phyloP scores from a whole-genome alignment of 64 coral and sea anemone genomes.

The Stylophora pistillata region DNA sequence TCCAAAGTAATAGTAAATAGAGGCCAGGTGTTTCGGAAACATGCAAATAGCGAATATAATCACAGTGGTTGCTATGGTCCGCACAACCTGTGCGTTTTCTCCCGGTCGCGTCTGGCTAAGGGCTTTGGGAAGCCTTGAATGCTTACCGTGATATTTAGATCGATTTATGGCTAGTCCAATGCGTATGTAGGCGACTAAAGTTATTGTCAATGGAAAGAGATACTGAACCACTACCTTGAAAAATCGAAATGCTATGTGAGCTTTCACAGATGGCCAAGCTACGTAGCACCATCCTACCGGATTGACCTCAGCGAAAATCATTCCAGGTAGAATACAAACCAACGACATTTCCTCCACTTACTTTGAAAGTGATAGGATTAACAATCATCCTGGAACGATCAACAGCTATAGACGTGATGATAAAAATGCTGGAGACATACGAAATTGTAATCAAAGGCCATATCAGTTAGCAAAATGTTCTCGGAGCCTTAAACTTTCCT shows the following conservation, averaged over 20 bases:
- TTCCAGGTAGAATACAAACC: conserved; percentile 14
- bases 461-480: conserved; percentile 9
- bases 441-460: conserved; percentile 26
- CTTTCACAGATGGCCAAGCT: neutral
- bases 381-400: conserved; percentile 33
- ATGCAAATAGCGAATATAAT: conserved; percentile 50
- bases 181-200: conserved; percentile 18
- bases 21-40: conserved; percentile 32
- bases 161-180: conserved; percentile 16
- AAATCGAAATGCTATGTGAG: neutral
- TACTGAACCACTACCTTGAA: conserved; percentile 24
- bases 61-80: conserved; percentile 29
- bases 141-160: neutral
- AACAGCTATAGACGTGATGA: conserved; percentile 33
- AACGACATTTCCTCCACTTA: conserved; percentile 17
- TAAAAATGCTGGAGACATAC: conserved; percentile 32
- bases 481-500: neutral
- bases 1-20: conserved; percentile 33
- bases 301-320: neutral
- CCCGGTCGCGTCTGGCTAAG: neutral
- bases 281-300: neutral
- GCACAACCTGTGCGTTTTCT: conserved; percentile 28
- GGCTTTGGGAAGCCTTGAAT: conserved; percentile 1
- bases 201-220: conserved; percentile 33
- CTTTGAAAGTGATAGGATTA: conserved; percentile 28